Conservation (phyloP, 1,140 invertebrate genomes). For the Tribolium castaneum region DNA sequence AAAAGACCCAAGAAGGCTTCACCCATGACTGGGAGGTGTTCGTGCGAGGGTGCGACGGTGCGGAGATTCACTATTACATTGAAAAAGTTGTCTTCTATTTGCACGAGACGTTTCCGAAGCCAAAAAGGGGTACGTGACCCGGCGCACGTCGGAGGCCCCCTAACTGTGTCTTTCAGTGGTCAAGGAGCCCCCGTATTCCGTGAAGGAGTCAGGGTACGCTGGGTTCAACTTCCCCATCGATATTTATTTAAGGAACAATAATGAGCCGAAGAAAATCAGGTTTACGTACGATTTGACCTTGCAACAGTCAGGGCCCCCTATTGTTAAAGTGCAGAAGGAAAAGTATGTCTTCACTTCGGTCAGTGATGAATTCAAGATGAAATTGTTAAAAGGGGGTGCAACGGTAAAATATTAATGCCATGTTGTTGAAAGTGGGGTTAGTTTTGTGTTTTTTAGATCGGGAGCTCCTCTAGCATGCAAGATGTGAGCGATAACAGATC, state of each 20-base stretch:
- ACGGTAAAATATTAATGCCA: conserved; percentile 61
- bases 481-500: conserved; percentile 48
- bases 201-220: conserved; percentile 94
- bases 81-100: conserved; percentile 95
- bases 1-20: conserved; percentile 86
- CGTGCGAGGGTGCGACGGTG: conserved; percentile 86
- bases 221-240: conserved; percentile 92
- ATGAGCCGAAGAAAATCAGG: conserved; percentile 88
- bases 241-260: conserved; percentile 90
- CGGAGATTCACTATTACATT: conserved; percentile 89
- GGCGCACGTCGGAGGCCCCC: no score
- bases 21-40: conserved; percentile 99
- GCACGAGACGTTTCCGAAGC: conserved; percentile 92
- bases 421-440: background rate
- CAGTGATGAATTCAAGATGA: conserved; percentile 88
- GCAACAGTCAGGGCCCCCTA: conserved; percentile 77
- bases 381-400: conserved; percentile 89
- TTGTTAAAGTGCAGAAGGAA: conserved; percentile 80
- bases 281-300: conserved; percentile 90
- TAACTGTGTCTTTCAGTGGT: conserved; percentile 71
- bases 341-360: conserved; percentile 81
- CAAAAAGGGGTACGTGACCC: conserved; percentile 77
- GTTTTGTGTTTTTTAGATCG: conserved; percentile 44
- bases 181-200: conserved; percentile 91
- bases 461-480: conserved; percentile 47